A percentile compares a stretch with the other conserved stretches of the same genome.
Conservation (phyloP, 1,140 invertebrate species). For the Heliothis subflexa region DNA sequence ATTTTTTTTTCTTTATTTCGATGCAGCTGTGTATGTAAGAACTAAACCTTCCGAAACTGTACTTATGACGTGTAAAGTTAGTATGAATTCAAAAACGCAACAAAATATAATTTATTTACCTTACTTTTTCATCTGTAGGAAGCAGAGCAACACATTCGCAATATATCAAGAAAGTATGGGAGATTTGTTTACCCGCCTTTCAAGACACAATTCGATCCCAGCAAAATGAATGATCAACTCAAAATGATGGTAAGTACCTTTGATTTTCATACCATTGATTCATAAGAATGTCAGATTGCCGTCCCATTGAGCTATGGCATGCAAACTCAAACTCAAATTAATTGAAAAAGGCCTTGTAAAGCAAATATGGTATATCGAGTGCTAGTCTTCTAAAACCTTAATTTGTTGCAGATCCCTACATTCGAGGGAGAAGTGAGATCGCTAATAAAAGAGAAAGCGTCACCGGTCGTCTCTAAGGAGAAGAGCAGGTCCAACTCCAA, state of each 20-base stretch:
- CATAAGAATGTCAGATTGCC: too few species aligned
- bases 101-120: too few species aligned
- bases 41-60: too few species aligned
- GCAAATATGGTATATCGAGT: too few species aligned
- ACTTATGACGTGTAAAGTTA: too few species aligned
- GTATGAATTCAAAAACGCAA: too few species aligned
- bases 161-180: conserved; percentile 91
- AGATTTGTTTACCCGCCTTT: conserved; percentile 92
- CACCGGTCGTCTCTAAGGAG: conserved; percentile 56
- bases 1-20: too few species aligned
- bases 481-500: conserved; percentile 75
- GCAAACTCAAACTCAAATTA: too few species aligned
- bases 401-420: conserved; percentile 60
- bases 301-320: too few species aligned
- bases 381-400: background rate
- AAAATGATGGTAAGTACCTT: conserved; percentile 87
- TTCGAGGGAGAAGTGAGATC: conserved; percentile 65
- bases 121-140: conserved; percentile 84
- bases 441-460: conserved; percentile 60
- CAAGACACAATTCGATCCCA: conserved; percentile 90
- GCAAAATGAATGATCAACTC: conserved; percentile 89
- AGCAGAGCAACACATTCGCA: conserved; percentile 91
- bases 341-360: too few species aligned
- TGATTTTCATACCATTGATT: too few species aligned
- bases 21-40: too few species aligned